A percentile compares a stretch with the other conserved stretches of the same genome.
These are phyloP conservation scores for Eretmocerus hayati DNA, from an alignment of 2,888 invertebrate genomes.

Conservation along the genomic window DNA sequence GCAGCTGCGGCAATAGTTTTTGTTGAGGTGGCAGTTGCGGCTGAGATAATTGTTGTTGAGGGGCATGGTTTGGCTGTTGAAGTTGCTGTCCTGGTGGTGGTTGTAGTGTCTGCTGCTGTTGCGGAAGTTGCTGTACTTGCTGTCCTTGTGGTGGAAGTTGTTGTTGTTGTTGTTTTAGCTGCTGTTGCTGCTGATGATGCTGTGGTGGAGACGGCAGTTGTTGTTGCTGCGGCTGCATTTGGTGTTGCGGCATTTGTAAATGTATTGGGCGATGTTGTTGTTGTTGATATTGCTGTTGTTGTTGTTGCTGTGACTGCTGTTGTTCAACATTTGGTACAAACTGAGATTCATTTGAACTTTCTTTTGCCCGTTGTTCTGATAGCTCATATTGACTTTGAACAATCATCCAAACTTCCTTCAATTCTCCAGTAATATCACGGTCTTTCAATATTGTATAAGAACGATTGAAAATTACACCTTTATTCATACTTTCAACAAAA, in stretches of 20 bases:
- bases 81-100: conserved; percentile 23
- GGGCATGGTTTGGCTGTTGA: conserved; percentile 9
- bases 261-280: conserved; percentile 20
- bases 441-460: conserved; percentile 56
- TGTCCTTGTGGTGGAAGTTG: conserved; percentile 14
- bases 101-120: conserved; percentile 16
- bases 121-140: conserved; percentile 21
- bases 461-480: conserved; percentile 56
- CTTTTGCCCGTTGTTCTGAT: not conserved
- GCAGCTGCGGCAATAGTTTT: conserved; percentile 14
- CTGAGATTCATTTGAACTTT: not conserved
- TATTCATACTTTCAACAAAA: conserved; percentile 68
- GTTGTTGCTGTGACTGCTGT: conserved; percentile 20
- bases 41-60: conserved; percentile 13
- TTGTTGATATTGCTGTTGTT: conserved; percentile 28
- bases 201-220: too few species aligned
- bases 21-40: conserved; percentile 18
- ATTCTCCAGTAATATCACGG: conserved; percentile 63
- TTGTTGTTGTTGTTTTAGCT: conserved; percentile 1
- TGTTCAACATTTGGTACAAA: not conserved
- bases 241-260: too few species aligned
- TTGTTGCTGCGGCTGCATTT: conserved; percentile 12
- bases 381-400: conserved; percentile 49
- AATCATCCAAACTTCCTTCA: conserved; percentile 68
- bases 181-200: conserved; percentile 1